Conservation (phyloP, 1,140 invertebrate genomes). For the Achatina immaculata region DNA sequence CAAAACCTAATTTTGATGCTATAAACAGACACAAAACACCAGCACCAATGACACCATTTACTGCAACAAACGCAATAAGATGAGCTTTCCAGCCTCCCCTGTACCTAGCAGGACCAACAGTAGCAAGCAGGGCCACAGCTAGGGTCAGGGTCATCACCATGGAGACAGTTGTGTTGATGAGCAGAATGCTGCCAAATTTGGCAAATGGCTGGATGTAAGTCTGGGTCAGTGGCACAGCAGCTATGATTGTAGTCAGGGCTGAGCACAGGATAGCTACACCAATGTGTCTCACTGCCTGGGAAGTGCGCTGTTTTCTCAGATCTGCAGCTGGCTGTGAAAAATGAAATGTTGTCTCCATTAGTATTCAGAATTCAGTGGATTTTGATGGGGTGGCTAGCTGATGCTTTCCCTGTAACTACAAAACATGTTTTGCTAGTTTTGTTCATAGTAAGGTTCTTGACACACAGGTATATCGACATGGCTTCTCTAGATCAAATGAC, state of each 20-base stretch:
- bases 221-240: slow-evolving; percentile 63
- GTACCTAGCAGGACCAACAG: slow-evolving; percentile 57
- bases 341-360: neutral
- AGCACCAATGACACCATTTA: slow-evolving; percentile 40
- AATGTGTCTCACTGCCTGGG: slow-evolving; percentile 59
- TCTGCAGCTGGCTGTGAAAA: slow-evolving; percentile 32
- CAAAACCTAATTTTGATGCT: slow-evolving; percentile 41
- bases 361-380: too few relatives aligned
- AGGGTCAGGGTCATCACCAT: slow-evolving; percentile 63
- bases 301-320: slow-evolving; percentile 53
- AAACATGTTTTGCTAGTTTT: too few relatives aligned
- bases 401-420: too few relatives aligned
- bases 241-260: slow-evolving; percentile 65
- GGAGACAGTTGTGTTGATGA: slow-evolving; percentile 64
- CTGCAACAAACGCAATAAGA: slow-evolving; percentile 46
- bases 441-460: neutral
- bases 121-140: slow-evolving; percentile 55
- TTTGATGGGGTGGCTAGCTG: too few relatives aligned
- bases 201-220: slow-evolving; percentile 64
- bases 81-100: slow-evolving; percentile 49
- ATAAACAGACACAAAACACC: slow-evolving; percentile 52
- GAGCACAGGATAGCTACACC: slow-evolving; percentile 63
- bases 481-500: too few relatives aligned
- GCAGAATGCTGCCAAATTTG: slow-evolving; percentile 65
- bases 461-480: too few relatives aligned